phyloP scores from a whole-genome alignment of 1,140 invertebrate genomes.

The Drosophila setifemur region DNA sequence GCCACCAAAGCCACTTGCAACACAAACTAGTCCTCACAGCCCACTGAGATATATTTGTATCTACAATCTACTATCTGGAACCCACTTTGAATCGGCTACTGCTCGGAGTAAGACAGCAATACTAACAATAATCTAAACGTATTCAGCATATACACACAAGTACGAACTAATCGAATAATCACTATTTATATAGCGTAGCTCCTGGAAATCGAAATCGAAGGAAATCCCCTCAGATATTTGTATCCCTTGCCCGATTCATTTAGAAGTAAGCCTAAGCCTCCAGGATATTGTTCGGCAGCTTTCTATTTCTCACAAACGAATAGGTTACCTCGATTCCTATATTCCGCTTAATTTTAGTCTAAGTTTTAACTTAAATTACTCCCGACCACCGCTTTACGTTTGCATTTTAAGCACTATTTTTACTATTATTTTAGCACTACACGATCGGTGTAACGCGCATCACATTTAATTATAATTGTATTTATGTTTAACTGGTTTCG shows the following conservation, averaged over 20 bases:
- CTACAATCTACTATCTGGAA: too few species aligned
- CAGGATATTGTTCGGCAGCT: slow-evolving; percentile 42
- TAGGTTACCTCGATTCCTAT: background rate
- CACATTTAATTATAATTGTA: slow-evolving; percentile 16
- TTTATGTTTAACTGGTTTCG: slow-evolving; percentile 56
- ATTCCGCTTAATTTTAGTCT: slow-evolving; percentile 22
- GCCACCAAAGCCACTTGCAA: slow-evolving; percentile 52
- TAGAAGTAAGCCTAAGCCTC: slow-evolving; percentile 56
- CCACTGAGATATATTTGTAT: slow-evolving; percentile 38
- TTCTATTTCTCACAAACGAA: slow-evolving; percentile 28
- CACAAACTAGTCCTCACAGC: slow-evolving; percentile 71
- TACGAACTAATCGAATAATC: slow-evolving; percentile 69
- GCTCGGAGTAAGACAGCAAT: slow-evolving; percentile 63
- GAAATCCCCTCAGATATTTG: slow-evolving; percentile 19
- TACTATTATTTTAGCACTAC: slow-evolving; percentile 33
- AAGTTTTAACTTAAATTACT: slow-evolving; percentile 23
- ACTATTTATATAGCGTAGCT: slow-evolving; percentile 67
- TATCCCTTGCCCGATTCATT: slow-evolving; percentile 49
- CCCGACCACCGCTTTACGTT: slow-evolving; percentile 44
- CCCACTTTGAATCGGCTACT: slow-evolving; percentile 68
- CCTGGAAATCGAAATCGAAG: background rate
- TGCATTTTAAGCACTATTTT: slow-evolving; percentile 32
- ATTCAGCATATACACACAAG: slow-evolving; percentile 56
- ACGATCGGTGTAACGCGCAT: slow-evolving; percentile 41
- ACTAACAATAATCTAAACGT: slow-evolving; percentile 61